Evolutionary conservation across 2,797 vertebrate species (phyloP).

Genomic region (Hypotaenidia philippensis): DNA sequence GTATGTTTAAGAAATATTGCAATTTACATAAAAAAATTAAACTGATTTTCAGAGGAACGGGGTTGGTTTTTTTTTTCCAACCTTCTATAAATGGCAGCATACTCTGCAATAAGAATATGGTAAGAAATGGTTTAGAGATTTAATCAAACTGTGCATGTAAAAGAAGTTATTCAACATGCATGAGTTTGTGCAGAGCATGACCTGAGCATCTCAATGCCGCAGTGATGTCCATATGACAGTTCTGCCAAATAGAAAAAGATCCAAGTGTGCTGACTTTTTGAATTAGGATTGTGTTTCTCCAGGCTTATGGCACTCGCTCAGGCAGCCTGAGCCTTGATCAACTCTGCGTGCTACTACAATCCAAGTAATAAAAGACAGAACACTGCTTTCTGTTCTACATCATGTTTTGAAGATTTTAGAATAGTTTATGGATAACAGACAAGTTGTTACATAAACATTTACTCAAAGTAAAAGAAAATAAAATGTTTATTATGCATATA

Average conservation of each 20-base stretch:
- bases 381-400: not conserved
- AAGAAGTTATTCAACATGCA: not conserved
- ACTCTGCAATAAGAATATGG: not conserved
- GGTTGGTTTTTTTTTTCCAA: not conserved
- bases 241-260: not conserved
- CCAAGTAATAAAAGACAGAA: conserved; percentile 12
- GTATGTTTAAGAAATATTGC: not conserved
- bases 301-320: not conserved
- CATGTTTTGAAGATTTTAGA: not conserved
- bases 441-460: not conserved
- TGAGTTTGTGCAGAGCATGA: not conserved
- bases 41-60: not conserved
- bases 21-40: not conserved
- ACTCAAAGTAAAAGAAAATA: not conserved
- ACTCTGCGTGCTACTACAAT: not conserved
- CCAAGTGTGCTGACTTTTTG: not conserved
- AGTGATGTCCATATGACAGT: not conserved
- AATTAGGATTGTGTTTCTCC: not conserved
- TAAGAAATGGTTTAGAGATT: not conserved
- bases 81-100: not conserved
- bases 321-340: conserved; percentile 15
- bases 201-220: not conserved
- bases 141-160: not conserved
- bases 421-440: not conserved
- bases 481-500: not conserved